These are phyloP conservation scores for Drosophila testacea DNA, from an alignment of 2,888 invertebrate species.

Conservation along the genomic window DNA sequence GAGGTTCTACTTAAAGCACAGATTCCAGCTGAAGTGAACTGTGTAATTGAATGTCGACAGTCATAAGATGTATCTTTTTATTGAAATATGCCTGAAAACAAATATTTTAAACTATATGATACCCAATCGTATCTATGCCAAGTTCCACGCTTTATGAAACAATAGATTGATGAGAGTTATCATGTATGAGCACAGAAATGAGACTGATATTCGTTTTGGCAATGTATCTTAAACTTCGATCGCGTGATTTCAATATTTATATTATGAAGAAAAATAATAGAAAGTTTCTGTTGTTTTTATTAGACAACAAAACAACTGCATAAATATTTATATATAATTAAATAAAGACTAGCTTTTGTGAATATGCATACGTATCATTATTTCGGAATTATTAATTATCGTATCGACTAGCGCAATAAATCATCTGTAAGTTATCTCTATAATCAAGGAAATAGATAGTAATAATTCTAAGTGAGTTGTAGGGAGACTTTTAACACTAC, in stretches of 20 bases:
- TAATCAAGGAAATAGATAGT: too few species aligned
- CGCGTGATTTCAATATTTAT: too few species aligned
- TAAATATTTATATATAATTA: too few species aligned
- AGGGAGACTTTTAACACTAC: background rate
- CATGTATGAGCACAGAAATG: background rate
- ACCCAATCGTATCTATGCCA: background rate
- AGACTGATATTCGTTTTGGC: background rate
- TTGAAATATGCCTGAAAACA: background rate
- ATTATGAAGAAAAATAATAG: too few species aligned
- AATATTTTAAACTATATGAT: background rate
- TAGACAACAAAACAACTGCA: too few species aligned
- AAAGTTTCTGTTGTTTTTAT: too few species aligned
- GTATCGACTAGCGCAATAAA: too few species aligned
- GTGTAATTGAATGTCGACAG: conserved; percentile 19
- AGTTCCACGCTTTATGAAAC: background rate
- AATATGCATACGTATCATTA: too few species aligned
- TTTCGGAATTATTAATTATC: too few species aligned
- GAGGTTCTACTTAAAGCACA: conserved; percentile 16
- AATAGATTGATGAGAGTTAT: background rate
- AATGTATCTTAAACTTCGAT: too few species aligned
- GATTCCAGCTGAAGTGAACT: conserved; percentile 20
- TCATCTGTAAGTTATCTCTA: too few species aligned
- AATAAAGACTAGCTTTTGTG: too few species aligned
- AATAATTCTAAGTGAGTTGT: background rate
- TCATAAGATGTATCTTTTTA: conserved; percentile 13